Evolutionary conservation across 2,797 vertebrate genomes (phyloP), one percentile per base, ranked within the genome.

Genomic region (Acridotheres tristis): DNA sequence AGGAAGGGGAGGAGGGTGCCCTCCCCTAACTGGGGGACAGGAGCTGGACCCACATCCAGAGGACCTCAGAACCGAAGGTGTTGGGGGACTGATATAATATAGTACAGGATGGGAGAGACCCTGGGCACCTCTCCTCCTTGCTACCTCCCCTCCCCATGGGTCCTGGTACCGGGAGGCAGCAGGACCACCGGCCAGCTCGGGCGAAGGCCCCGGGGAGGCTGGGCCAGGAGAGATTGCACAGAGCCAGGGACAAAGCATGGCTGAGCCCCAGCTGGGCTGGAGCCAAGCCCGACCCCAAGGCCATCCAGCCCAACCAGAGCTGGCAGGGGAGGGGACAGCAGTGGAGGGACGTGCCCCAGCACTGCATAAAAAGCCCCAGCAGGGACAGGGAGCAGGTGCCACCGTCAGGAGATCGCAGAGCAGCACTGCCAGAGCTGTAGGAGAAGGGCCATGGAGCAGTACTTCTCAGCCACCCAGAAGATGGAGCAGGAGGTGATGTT

Each of bases 401-500:
- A 32, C 32, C 32, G 12, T 5, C 2, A 63, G 48, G 12, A 63
- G 75, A 76, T 47, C 21, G 36, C 81, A 10, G 45, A 20, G 4
- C 43, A 13, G 81, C 29, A 1, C 4, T 40, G 76, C 8, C 15
- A 9, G 59, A 82, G 61, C 19, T 16, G 57, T 8, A 74, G 58
- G 96, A 13, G 32, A 51, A 10, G 36, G 16, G 90, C 98, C 40
- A 97, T 99, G 97, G 98, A 97, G 72, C 93, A 94, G 72, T 99
- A 99, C 97, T 98, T 97, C 32, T 97, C 98, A 0, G 97, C 96
- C 0, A 98, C 98, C 13, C 96, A 88, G 3, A 97, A 98, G 96
- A 99, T 99, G 99, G 99, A 99, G 95, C 98, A 98, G 89, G 98
- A 98, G n/a, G 86, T 99, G 45, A 98, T 99, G 96, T 97, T 99